Conservation (phyloP, 2,888 invertebrate species). For the Eupelmus urozonus region DNA sequence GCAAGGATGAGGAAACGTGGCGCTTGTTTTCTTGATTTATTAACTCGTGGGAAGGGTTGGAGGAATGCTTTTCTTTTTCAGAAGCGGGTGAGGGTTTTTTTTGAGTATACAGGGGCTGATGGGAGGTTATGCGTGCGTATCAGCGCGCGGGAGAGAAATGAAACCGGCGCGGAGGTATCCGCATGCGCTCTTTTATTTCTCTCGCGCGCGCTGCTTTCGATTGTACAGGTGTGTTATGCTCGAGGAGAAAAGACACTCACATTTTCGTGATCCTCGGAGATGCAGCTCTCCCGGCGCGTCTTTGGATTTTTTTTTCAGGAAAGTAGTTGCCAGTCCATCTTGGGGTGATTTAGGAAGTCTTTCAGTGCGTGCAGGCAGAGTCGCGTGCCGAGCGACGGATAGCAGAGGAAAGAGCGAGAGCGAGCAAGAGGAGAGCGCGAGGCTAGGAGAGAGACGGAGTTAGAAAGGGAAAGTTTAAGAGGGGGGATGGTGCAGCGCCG, state of each 20-base stretch:
- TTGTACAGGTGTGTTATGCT: not conserved
- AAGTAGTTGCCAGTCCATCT: not conserved
- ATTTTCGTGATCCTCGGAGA: not conserved
- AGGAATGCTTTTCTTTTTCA: too few relatives aligned
- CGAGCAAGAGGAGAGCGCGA: not conserved
- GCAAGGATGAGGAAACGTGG: constrained; percentile 1
- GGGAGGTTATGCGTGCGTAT: too few relatives aligned
- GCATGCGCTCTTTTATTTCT: constrained; percentile 7
- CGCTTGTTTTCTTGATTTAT: not conserved
- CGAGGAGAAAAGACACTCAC: not conserved
- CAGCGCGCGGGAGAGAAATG: too few relatives aligned
- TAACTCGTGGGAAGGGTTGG: too few relatives aligned
- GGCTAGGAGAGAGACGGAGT: not conserved
- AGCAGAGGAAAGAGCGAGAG: constrained; percentile 24
- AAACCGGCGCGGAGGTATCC: constrained; percentile 14
- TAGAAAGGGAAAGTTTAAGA: not conserved
- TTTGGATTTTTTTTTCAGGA: not conserved
- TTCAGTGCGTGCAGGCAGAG: not conserved
- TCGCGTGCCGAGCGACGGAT: not conserved
- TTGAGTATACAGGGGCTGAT: not conserved
- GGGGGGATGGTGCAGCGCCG: constrained; percentile 25
- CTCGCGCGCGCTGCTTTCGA: not conserved
- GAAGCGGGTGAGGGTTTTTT: too few relatives aligned
- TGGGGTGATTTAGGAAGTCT: too few relatives aligned
- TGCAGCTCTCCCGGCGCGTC: not conserved